Evolutionary conservation across 2,113 vertebrate species (phyloP), one percentile per base, ranked within the genome.

Genomic region (Vulpes vulpes): DNA sequence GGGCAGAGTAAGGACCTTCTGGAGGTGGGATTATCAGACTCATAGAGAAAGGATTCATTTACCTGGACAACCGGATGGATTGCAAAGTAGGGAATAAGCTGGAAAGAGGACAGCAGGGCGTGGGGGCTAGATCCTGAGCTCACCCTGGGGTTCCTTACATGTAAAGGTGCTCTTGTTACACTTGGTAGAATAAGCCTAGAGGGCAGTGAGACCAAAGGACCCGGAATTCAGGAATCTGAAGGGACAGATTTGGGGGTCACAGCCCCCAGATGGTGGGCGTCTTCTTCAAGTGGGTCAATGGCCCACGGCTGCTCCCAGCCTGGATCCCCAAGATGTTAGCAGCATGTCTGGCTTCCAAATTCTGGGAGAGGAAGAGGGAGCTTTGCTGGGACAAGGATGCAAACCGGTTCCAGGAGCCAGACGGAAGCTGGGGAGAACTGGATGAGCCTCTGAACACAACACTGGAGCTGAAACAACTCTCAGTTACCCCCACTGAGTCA

Each of bases 351-450:
- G 15, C 83, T 81, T 69, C 19, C 7, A 67, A 71, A 27, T 38
- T 67, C 49, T 62, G 15, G 4, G 43, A 51, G 83, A 81, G 35
- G 59, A 81, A 51, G 38, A 62, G 35, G 38, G 73, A 7, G n/a
- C 8, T 64, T 82, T 0, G 0, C 27, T 19, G 67, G 79, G 64
- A 32, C 17, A 57, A 60, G 32, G 57, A 25, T 30, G 27, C 14
- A 25, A 35, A 81, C 4, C 0, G 0, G 51, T 19, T 22, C 57
- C 27, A 9, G 32, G 23, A 25, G 6, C 65, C 43, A 94, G 80
- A 20, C 76, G 67, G 95, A 94, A 82, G 78, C 71, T 19, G 35
- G 64, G 27, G 71, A 81, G 85, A 89, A 69, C 69, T 49, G 67
- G 15, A 62, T 9, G 8, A 71, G 30, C n/a, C 64, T 81, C 89